Evolutionary conservation across 2,113 vertebrate genomes (phyloP), one percentile per base, ranked within the genome.

Genomic region (Acrocephalus kingi): DNA sequence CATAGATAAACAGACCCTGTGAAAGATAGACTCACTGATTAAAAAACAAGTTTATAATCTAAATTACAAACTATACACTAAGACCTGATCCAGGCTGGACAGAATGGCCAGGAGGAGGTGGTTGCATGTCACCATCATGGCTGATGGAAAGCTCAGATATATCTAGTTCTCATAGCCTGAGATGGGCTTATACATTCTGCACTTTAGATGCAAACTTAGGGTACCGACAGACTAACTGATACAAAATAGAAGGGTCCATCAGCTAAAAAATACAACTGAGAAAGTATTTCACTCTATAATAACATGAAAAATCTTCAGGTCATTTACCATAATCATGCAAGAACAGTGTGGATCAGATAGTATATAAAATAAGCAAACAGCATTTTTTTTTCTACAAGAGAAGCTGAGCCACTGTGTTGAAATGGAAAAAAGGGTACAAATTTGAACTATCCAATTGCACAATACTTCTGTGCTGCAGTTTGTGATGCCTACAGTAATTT

Each of bases 401-500:
- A 80, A 67, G n/a, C 67, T 54, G 48, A 89, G 19, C 37, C 25
- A 87, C 37, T 43, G 10, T 35, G 45, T 45, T 43, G 22, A 88
- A 89, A 88, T 35, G 23, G 46, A 88, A 63, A 11, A 39, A 78
- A 71, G 43, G 39, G 84, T 89, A 91, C 77, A 86, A 92, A 95
- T 90, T 83, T 74, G 39, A 93, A n/a, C 45, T 79, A 55, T 55
- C 54, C 92, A 94, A 41, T 72, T 91, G 77, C 66, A 93, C 90
- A 91, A 72, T 39, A 84, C 33, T 93, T 96, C 79, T 91, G 91
- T 93, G 68, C 62, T 96, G 79, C 89, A 94, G 45, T 83, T 96
- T 82, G 61, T 93, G 96, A 97, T 82, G 49, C 73, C 55, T 68
- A 79, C 45, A 76, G 87, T 93, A 93, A 97, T 97, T 95, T 96